These are phyloP conservation scores for Brachycybe producta DNA, from an alignment of 2,888 invertebrate species.

Conservation along the genomic window DNA sequence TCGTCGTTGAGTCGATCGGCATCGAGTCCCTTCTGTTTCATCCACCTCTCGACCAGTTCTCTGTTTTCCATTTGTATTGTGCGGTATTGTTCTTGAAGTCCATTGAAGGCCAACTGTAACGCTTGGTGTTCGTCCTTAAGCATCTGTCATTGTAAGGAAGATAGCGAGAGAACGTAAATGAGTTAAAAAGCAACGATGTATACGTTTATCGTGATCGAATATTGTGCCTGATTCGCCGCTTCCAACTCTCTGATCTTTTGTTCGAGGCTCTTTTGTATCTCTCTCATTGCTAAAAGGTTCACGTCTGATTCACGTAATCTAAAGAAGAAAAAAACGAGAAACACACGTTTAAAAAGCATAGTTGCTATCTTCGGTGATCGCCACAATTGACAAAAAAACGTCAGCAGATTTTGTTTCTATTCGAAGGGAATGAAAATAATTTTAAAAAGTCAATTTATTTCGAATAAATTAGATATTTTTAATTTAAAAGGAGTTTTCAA, in stretches of 20 bases:
- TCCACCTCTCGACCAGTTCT: conserved; percentile 67
- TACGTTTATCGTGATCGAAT: not conserved
- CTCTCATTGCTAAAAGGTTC: conserved; percentile 23
- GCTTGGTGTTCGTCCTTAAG: conserved; percentile 90
- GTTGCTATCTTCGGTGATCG: conserved; percentile 18
- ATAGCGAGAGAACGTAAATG: not conserved
- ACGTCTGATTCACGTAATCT: conserved; percentile 27
- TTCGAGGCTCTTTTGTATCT: conserved; percentile 22
- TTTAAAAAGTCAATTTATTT: no score
- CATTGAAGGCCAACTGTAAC: conserved; percentile 74
- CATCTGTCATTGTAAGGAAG: conserved; percentile 40
- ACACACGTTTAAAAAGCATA: conserved; percentile 21
- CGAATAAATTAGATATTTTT: no score
- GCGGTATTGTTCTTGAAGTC: conserved; percentile 76
- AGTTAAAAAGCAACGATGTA: not conserved
- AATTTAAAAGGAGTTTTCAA: no score
- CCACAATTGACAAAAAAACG: conserved; percentile 21
- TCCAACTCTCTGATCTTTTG: conserved; percentile 42
- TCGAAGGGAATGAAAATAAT: no score
- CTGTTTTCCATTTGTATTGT: conserved; percentile 69
- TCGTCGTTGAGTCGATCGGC: conserved; percentile 94
- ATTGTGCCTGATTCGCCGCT: conserved; percentile 50
- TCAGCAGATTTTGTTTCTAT: no score
- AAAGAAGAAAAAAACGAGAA: not conserved
- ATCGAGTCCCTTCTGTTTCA: conserved; percentile 84